Percentiles rank a stretch among this genome's conserved stretches.
Conservation (phyloP, 2,888 invertebrate species). For the Trichogramma dendrolimi region DNA sequence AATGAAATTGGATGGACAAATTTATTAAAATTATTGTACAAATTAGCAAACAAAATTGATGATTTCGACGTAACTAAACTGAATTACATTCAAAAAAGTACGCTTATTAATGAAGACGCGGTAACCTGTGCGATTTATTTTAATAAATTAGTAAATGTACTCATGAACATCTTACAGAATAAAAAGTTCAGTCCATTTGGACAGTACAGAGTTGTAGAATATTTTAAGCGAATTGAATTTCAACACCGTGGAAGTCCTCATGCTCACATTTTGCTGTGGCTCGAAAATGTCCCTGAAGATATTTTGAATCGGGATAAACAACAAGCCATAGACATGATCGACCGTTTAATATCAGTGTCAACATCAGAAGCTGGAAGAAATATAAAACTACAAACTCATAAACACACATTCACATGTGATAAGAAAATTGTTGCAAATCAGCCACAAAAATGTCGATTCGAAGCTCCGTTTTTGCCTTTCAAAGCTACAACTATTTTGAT, state of each 20-base stretch:
- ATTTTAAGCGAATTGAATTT: conserved; percentile 46
- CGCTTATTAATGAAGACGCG: conserved; percentile 34
- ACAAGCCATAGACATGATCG: conserved; percentile 1
- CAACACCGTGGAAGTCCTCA: conserved; percentile 48
- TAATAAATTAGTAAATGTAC: conserved; percentile 42
- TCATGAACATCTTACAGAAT: conserved; percentile 30
- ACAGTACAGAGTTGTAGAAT: conserved; percentile 38
- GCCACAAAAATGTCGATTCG: conserved; percentile 38
- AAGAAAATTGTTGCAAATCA: conserved; percentile 27
- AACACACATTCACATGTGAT: conserved; percentile 38
- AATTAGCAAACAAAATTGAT: conserved; percentile 3
- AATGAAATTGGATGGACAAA: conserved; percentile 41
- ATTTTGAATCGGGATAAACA: too few species aligned
- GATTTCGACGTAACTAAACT: conserved; percentile 14
- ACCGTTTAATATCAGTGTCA: conserved; percentile 22
- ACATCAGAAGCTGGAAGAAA: conserved; percentile 29
- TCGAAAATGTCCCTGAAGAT: conserved; percentile 40
- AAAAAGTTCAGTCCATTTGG: conserved; percentile 27
- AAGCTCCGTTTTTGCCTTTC: conserved; percentile 30
- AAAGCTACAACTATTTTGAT: conserved; percentile 32
- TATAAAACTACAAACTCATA: conserved; percentile 35
- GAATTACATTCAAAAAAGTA: conserved; percentile 25
- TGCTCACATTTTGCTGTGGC: conserved; percentile 48
- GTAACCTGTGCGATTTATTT: conserved; percentile 44
- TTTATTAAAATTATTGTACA: conserved; percentile 10